A percentile compares a stretch with the other conserved stretches of the same genome.
These are phyloP conservation scores for Hydraecia micacea DNA, from an alignment of 2,888 invertebrate genomes.

Conservation along the genomic window DNA sequence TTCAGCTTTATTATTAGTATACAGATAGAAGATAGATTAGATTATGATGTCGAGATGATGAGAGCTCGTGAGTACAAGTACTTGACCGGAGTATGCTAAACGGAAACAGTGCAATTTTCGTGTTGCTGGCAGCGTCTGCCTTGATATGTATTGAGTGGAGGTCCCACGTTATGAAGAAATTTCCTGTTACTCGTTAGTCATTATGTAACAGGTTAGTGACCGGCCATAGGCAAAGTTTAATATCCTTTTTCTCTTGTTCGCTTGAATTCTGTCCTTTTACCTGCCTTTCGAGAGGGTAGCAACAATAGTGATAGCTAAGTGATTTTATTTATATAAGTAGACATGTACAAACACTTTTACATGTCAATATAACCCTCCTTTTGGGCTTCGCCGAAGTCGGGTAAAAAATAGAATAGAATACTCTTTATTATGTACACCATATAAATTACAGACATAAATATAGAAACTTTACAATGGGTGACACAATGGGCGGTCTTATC, in stretches of 20 bases:
- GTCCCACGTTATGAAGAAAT: neutral
- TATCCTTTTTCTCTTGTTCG: neutral
- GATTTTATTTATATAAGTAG: neutral
- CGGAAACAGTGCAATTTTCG: slow-evolving; percentile 32
- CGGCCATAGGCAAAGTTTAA: neutral
- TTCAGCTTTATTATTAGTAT: neutral
- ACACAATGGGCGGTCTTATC: too few relatives aligned
- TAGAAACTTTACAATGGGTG: too few relatives aligned
- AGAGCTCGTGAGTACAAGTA: neutral
- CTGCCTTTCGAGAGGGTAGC: neutral
- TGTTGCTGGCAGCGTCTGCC: slow-evolving; percentile 12
- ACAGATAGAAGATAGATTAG: neutral
- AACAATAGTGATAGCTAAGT: too few relatives aligned
- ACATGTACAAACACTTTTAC: neutral
- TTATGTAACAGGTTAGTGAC: slow-evolving; percentile 15
- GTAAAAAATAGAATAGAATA: too few relatives aligned
- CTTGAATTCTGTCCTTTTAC: neutral
- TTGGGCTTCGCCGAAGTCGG: too few relatives aligned
- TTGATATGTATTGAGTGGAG: slow-evolving; percentile 20
- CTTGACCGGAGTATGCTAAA: neutral
- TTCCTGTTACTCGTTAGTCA: neutral
- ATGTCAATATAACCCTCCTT: too few relatives aligned
- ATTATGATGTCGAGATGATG: neutral
- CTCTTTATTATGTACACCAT: too few relatives aligned
- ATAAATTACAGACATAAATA: too few relatives aligned